These are phyloP conservation scores for Temnothorax longispinosus DNA, from an alignment of 1,140 invertebrate species.

Conservation along the genomic window DNA sequence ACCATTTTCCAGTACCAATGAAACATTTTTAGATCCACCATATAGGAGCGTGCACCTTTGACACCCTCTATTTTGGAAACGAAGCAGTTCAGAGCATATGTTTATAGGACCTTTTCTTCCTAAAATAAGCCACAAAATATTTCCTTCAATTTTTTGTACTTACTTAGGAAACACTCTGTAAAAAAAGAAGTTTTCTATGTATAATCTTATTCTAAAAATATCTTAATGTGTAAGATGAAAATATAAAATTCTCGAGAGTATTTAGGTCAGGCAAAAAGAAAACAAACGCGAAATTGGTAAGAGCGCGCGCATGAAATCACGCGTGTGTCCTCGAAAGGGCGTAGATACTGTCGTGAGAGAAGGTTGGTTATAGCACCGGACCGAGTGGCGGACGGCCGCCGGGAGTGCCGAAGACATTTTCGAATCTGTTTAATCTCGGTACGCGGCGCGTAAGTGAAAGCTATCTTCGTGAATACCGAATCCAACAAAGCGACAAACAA, in stretches of 20 bases:
- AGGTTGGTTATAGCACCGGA: slow-evolving; percentile 35
- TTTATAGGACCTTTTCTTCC: no score
- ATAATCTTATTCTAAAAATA: background rate
- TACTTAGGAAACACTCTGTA: no score
- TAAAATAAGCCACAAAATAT: no score
- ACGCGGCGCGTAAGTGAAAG: slow-evolving; percentile 84
- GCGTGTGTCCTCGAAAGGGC: slow-evolving; percentile 28
- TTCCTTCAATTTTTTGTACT: no score
- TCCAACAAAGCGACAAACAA: slow-evolving; percentile 86
- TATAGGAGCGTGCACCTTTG: no score
- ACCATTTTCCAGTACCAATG: no score
- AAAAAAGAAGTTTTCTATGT: background rate
- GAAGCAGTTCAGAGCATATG: no score
- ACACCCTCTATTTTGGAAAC: no score
- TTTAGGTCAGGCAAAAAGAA: background rate
- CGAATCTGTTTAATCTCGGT: slow-evolving; percentile 86
- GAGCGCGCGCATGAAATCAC: slow-evolving; percentile 39
- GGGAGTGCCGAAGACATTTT: slow-evolving; percentile 81
- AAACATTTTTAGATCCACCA: no score
- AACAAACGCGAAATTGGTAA: background rate
- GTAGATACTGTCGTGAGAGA: background rate
- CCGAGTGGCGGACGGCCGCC: slow-evolving; percentile 55
- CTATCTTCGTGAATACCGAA: slow-evolving; percentile 85
- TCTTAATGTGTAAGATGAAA: background rate
- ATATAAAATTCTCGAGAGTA: background rate